Evolutionary conservation across 2,888 invertebrate genomes (phyloP), one percentile per base, ranked within the genome.

Genomic region (Chorisops tibialis): DNA sequence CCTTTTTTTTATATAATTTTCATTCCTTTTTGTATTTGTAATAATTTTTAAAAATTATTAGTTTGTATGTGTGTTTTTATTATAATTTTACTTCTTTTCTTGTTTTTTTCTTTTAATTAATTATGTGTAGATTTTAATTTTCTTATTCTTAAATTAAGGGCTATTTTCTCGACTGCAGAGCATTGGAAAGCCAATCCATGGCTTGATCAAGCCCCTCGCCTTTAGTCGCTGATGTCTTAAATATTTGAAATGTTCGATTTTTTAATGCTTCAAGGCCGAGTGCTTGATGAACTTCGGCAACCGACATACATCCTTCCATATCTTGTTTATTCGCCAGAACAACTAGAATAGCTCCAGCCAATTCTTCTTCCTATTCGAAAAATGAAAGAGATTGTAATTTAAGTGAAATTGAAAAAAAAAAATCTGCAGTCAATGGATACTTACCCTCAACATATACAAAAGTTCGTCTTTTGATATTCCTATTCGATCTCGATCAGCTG

Each of bases 301-400:
- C 92, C 21, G 92, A 92, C 83, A 99, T 88, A 74, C 97, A 96
- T 9, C 97, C 97, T 39, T 96, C 91, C 86, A 99, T 95, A 75
- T 99, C 99, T 80, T 99, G 99, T 82, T 99, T 99, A 79, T 99
- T 99, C 51, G 99, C 99, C 74, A 99, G 81, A 48, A 99, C 96
- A 59, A 98, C 94, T 65, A 99, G 83, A 72, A 97, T 91, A 61
- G 98, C 96, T 71, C 93, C 94, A 70, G 92, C 90, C 75, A 98
- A 81, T 78, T 99, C 99, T 75, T 99, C 98, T 79, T 99, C 98
- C 92, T 96, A 75, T 11, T 49, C 56, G 59, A 30, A 41, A 38
- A 59, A 62, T 50, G 30, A 30, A 7, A 7, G 30, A 19, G 5
- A 41, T 41, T 41, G 11, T 41, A 16, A 41, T 1, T 14, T 14